phyloP scores from a whole-genome alignment of 2,797 vertebrate genomes.

The Premnoplex brunnescens region DNA sequence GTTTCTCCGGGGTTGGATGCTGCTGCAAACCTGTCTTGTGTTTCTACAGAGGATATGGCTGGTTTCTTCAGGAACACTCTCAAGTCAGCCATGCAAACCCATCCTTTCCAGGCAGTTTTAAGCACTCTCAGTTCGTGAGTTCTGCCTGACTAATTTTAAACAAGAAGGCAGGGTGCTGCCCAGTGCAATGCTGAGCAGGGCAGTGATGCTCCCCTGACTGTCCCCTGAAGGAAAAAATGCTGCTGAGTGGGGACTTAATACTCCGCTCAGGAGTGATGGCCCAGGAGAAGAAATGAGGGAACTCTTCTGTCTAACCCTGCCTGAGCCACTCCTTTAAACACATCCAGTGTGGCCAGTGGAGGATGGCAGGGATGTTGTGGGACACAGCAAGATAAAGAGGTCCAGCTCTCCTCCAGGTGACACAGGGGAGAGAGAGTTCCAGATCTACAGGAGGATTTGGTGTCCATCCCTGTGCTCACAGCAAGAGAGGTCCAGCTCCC shows the following conservation, averaged over 20 bases:
- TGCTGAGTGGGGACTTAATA: not conserved
- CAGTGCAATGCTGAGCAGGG: not conserved
- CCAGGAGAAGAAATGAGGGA: not conserved
- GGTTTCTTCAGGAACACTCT: not conserved
- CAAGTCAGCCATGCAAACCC: not conserved
- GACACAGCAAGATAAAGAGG: fast-evolving
- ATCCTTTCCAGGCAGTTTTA: not conserved
- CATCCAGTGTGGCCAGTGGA: fast-evolving
- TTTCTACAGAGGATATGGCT: not conserved
- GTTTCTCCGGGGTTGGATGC: not conserved
- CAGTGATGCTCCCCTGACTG: fast-evolving
- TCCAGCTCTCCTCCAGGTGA: not conserved
- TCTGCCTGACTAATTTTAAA: not conserved
- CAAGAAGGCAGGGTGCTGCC: not conserved
- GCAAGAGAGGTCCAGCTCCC: not conserved
- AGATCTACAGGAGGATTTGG: not conserved
- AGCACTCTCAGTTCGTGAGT: not conserved
- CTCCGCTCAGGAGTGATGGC: not conserved
- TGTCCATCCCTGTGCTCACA: fast-evolving
- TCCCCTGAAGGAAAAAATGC: not conserved
- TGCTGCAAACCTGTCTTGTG: not conserved
- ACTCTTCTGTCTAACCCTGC: not conserved
- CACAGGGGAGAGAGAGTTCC: not conserved
- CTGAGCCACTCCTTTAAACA: not conserved
- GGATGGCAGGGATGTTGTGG: not conserved